These are phyloP conservation scores for Craniophora ligustri DNA, from an alignment of 2,888 invertebrate genomes.

Conservation along the genomic window DNA sequence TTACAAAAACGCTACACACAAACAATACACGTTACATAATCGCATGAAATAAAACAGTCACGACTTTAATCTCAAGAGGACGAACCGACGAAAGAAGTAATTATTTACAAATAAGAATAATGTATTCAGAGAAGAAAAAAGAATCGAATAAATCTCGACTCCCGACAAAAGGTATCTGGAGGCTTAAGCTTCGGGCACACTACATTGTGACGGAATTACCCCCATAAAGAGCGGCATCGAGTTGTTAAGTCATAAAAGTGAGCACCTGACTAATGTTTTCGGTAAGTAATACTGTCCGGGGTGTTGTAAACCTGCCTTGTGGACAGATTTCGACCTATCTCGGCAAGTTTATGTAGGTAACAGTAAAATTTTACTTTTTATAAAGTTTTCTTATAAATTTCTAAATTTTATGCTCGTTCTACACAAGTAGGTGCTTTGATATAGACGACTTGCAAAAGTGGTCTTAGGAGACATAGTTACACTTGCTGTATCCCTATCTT, in stretches of 20 bases:
- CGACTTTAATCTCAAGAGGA: slow-evolving; percentile 58
- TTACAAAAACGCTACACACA: neutral
- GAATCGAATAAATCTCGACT: slow-evolving; percentile 70
- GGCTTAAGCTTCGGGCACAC: slow-evolving; percentile 57
- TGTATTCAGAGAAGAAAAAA: slow-evolving; percentile 70
- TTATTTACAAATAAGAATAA: slow-evolving; percentile 78
- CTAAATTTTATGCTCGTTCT: no score
- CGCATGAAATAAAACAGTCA: slow-evolving; percentile 55
- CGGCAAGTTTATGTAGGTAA: neutral
- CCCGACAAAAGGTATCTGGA: slow-evolving; percentile 61
- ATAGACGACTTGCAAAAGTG: no score
- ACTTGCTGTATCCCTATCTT: slow-evolving; percentile 40
- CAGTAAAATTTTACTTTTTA: neutral
- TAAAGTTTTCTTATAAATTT: neutral
- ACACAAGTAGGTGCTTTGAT: no score
- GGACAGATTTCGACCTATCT: slow-evolving; percentile 1
- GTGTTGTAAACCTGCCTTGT: slow-evolving; percentile 13
- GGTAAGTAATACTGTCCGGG: slow-evolving; percentile 10
- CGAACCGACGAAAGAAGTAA: slow-evolving; percentile 61
- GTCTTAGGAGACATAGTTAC: slow-evolving; percentile 13
- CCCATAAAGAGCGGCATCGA: slow-evolving; percentile 23
- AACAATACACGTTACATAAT: slow-evolving; percentile 17
- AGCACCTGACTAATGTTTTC: slow-evolving; percentile 33
- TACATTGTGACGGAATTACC: slow-evolving; percentile 16
- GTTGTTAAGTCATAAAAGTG: slow-evolving; percentile 43